phyloP scores from a whole-genome alignment of 37 sponge, comb jelly and placozoan genomes.

The Spongilla lacustris region DNA sequence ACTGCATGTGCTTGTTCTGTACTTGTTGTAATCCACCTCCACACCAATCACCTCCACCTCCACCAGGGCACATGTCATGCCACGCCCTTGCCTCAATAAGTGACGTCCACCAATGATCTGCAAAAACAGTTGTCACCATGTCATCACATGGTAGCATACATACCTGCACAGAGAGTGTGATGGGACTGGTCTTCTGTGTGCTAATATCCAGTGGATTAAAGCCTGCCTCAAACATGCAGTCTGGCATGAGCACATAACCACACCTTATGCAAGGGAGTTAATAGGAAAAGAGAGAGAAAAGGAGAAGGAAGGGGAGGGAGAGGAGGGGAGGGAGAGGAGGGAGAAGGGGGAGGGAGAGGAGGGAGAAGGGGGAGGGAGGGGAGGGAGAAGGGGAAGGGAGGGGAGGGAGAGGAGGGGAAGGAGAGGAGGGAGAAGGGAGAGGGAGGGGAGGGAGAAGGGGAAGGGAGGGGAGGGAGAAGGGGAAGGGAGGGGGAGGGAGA shows the following conservation, averaged over 20 bases:
- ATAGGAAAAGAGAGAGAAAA: neutral
- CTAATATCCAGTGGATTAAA: constrained; percentile 83
- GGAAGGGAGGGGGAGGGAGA: neutral
- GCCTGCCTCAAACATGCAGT: constrained; percentile 79
- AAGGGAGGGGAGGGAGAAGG: neutral
- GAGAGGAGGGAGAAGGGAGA: neutral
- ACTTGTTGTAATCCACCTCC: constrained; percentile 76
- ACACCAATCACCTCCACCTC: constrained; percentile 89
- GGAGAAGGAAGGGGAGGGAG: neutral
- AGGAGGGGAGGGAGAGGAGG: too few species aligned
- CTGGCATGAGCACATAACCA: constrained; percentile 96
- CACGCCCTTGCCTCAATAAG: constrained; percentile 76
- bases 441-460: neutral
- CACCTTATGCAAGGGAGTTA: constrained; percentile 37
- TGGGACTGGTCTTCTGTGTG: constrained; percentile 50
- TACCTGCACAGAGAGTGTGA: constrained; percentile 60
- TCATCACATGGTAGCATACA: neutral
- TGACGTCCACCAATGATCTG: constrained; percentile 91
- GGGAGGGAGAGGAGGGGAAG: neutral
- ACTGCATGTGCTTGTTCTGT: constrained; percentile 78
- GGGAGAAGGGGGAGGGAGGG: too few species aligned
- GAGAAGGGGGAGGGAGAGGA: too few species aligned
- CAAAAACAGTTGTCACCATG: neutral
- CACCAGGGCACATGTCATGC: constrained; percentile 84
- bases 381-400: neutral